A percentile compares a stretch with the other conserved stretches of the same genome.
Evolutionary conservation across 2,888 invertebrate genomes (phyloP).

Genomic region (Xestia sexstrigata): DNA sequence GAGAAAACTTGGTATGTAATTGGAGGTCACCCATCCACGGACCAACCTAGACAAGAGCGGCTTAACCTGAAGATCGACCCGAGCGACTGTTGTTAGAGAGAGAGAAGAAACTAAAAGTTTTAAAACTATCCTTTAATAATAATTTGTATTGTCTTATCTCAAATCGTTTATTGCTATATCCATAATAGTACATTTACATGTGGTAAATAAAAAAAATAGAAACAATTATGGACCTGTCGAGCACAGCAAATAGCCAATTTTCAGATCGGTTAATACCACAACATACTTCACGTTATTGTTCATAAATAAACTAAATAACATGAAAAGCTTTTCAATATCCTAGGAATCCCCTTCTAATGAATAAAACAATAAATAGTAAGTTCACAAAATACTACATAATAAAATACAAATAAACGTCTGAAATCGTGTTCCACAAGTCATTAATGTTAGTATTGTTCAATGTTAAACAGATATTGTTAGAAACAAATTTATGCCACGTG

Average conservation of each 20-base stretch:
- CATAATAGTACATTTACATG: too few relatives aligned
- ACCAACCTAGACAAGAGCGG: too few relatives aligned
- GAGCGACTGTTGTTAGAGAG: too few relatives aligned
- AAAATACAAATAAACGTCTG: slow-evolving; percentile 4
- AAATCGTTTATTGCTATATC: too few relatives aligned
- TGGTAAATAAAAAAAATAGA: too few relatives aligned
- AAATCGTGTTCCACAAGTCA: slow-evolving; percentile 5
- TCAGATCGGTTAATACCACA: not conserved
- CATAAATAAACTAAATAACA: not conserved
- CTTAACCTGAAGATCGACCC: too few relatives aligned
- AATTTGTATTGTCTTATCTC: too few relatives aligned
- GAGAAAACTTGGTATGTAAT: too few relatives aligned
- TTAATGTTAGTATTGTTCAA: slow-evolving; percentile 24
- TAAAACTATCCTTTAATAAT: too few relatives aligned
- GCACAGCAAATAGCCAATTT: not conserved
- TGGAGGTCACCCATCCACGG: too few relatives aligned
- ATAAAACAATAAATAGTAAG: slow-evolving; percentile 11
- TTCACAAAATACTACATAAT: not conserved
- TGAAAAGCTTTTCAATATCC: not conserved
- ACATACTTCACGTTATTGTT: not conserved
- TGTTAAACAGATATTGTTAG: slow-evolving; percentile 4
- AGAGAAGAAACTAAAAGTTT: not conserved
- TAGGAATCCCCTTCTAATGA: slow-evolving; percentile 9
- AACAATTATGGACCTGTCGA: too few relatives aligned
- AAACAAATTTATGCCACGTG: slow-evolving; percentile 37